A percentile compares a stretch with the other conserved stretches of the same genome.
Evolutionary conservation across 2,797 vertebrate species (phyloP).

Genomic region (Tadarida brasiliensis): DNA sequence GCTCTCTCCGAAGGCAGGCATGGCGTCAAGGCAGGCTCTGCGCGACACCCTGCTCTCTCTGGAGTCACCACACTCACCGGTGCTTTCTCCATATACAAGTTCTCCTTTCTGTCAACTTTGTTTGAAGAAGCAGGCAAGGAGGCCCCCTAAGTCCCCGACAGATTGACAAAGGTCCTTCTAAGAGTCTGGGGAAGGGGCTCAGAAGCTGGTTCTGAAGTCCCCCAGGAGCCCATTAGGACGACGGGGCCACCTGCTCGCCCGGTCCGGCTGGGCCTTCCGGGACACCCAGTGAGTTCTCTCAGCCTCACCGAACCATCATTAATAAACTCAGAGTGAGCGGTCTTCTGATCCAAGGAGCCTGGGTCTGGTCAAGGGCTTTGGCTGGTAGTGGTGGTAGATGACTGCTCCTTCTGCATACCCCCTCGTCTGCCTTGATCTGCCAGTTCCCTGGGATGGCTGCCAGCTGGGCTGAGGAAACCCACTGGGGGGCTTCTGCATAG

Average conservation of each 20-base stretch:
- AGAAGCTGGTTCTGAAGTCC: neutral
- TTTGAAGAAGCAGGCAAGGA: neutral
- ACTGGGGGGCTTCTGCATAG: neutral
- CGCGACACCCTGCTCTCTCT: neutral
- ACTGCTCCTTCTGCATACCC: neutral
- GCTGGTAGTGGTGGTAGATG: neutral
- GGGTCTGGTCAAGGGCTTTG: neutral
- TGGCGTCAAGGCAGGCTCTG: neutral
- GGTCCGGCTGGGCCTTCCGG: neutral
- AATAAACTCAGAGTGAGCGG: neutral
- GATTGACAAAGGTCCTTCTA: neutral
- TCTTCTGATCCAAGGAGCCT: neutral
- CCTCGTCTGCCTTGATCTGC: neutral
- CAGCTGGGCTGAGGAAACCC: neutral
- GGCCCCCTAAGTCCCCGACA: neutral
- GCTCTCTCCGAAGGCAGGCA: neutral
- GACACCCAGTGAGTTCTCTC: neutral
- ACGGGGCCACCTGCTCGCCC: neutral
- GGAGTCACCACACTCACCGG: neutral
- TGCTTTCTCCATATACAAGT: neutral
- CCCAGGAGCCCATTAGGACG: neutral
- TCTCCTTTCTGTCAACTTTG: neutral
- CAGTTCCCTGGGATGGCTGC: neutral
- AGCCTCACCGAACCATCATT: fast-evolving
- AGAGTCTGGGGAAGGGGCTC: neutral